Conservation (phyloP, 2,888 invertebrate species). For the Anoncus sp. region DNA sequence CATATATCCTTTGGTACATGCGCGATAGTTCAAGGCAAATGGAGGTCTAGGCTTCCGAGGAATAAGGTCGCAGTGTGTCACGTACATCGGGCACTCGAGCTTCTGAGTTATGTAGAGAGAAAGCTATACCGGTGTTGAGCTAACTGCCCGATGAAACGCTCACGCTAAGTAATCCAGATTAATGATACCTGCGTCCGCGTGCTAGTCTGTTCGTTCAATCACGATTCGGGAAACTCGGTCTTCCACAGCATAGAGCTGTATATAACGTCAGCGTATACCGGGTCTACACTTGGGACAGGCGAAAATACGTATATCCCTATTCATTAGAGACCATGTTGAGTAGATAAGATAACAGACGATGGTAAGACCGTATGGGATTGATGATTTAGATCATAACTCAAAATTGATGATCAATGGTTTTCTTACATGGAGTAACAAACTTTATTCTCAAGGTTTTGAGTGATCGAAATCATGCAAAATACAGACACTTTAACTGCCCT, state of each 20-base stretch:
- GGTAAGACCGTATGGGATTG: not conserved
- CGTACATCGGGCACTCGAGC: conserved; percentile 22
- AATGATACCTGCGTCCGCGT: conserved; percentile 52
- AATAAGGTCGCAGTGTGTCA: conserved; percentile 31
- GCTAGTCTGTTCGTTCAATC: conserved; percentile 45
- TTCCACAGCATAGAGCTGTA: not conserved
- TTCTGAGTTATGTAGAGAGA: conserved; percentile 49
- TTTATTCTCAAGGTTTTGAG: not conserved
- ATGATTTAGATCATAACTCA: conserved; percentile 4
- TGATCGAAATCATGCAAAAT: not conserved
- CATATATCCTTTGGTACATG: not conserved
- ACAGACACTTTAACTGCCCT: not conserved
- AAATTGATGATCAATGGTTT: conserved; percentile 1
- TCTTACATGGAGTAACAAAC: not conserved
- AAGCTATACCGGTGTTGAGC: conserved; percentile 44
- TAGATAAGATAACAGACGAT: conserved; percentile 9
- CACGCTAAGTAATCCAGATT: conserved; percentile 62
- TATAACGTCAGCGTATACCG: not conserved
- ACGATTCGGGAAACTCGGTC: conserved; percentile 49
- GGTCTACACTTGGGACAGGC: conserved; percentile 2
- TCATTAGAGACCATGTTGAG: conserved; percentile 14
- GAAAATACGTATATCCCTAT: conserved; percentile 11
- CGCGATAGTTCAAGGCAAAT: conserved; percentile 35
- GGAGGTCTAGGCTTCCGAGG: conserved; percentile 35
- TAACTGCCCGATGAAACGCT: conserved; percentile 61